Evolutionary conservation across 2,888 invertebrate genomes (phyloP), one percentile per base, ranked within the genome.

Genomic region (Chrysopilus asiliformis): DNA sequence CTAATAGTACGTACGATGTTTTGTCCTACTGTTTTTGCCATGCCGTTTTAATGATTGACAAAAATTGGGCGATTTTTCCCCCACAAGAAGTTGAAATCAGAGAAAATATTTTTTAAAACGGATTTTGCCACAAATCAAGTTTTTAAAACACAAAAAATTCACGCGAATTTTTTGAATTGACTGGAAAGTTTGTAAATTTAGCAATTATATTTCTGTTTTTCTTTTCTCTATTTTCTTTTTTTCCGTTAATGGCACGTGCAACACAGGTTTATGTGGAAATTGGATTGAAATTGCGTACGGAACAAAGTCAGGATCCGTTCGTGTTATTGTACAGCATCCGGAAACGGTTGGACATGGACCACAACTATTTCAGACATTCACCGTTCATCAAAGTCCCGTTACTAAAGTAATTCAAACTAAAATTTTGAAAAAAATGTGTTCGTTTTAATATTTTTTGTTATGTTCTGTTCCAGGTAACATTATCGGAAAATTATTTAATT

Each of bases 261-360:
- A 2, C n/a, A n/a, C 57, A 90, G 93, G 87, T 70, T 69, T 93
- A 40, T 91, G 91, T 64, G 95, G 95, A 29, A 97, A 97, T 65
- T 97, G 97, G 95, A 94, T 98, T 53, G 98, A 98, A 67, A 97
- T 98, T 51, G 98, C 97, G 1, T 98, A 98, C 60, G 98, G 97
- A 3, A 98, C 97, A 0, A 80, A 84, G 47, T 86, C 85, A 13
- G 97, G 97, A 2, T 87, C 87, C 1, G 95, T 98, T 13, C 72
- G 95, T 19, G 93, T 98, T 2, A 95, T 98, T 40, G 95, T 97
- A 0, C 97, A 97, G 53, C 97, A 98, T 64, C 97, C 97, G 2
- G 97, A 98, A 66, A 97, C 97, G 0, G 94, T 95, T 3, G 95
- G 95, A 0, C 94, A 97, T 57, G 94, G 94, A 1, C 97, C 97